Conservation (phyloP, 2,113 vertebrate species). For the Chaetorhynchus papuensis region DNA sequence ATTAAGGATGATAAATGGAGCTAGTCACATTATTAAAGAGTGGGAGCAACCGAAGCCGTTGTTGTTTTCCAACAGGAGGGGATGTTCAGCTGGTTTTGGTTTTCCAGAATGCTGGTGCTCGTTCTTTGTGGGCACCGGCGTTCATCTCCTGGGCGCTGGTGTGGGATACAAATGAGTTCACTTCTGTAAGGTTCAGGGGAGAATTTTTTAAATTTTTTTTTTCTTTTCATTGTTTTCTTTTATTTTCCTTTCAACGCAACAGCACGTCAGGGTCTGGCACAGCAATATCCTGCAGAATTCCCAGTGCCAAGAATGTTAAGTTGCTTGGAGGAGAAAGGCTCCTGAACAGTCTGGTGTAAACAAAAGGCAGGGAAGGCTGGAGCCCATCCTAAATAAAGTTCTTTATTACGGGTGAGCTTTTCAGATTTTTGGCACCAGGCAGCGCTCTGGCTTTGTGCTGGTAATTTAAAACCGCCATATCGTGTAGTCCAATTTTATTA, state of each 20-base stretch:
- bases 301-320: slow-evolving; percentile 51
- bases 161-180: background rate
- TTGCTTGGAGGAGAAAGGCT: slow-evolving; percentile 53
- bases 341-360: slow-evolving; percentile 41
- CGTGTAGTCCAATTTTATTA: slow-evolving; percentile 20
- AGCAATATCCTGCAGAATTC: slow-evolving; percentile 13
- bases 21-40: slow-evolving; percentile 14
- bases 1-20: slow-evolving; percentile 17
- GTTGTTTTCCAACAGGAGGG: background rate
- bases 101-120: background rate
- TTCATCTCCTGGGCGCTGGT: background rate
- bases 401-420: slow-evolving; percentile 33
- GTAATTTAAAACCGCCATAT: slow-evolving; percentile 14
- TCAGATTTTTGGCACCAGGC: slow-evolving; percentile 35
- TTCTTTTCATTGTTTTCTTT: background rate
- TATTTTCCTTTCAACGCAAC: background rate
- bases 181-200: background rate
- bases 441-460: background rate
- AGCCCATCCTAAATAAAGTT: slow-evolving; percentile 59
- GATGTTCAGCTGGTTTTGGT: background rate
- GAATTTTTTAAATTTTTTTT: background rate
- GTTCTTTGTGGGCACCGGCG: background rate
- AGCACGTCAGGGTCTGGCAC: slow-evolving; percentile 20
- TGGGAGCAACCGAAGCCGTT: background rate
- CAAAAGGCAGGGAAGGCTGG: slow-evolving; percentile 54